Evolutionary conservation across 1,140 invertebrate genomes (phyloP).

Genomic region (Aporrectodea caliginosa): DNA sequence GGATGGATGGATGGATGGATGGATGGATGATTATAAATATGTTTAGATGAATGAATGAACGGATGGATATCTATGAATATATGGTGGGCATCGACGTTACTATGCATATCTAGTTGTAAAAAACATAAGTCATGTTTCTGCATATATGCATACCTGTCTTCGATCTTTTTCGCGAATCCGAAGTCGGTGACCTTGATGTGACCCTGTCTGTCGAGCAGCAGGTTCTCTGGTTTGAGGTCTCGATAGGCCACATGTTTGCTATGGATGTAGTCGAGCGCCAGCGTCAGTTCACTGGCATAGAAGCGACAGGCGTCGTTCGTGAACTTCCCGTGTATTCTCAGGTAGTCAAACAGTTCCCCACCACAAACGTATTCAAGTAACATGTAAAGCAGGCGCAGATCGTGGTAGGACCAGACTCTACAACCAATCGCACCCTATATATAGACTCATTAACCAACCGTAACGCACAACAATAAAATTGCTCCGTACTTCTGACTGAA

Average conservation of each 20-base stretch:
- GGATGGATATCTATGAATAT: too few relatives aligned
- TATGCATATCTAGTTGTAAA: too few relatives aligned
- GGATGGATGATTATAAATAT: too few relatives aligned
- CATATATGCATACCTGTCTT: conserved; percentile 83
- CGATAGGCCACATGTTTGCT: conserved; percentile 57
- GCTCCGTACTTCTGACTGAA: too few relatives aligned
- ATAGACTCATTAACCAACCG: too few relatives aligned
- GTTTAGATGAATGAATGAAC: too few relatives aligned
- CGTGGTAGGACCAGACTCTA: conserved; percentile 85
- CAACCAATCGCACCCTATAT: neutral
- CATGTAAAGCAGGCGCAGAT: conserved; percentile 90
- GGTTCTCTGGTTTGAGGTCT: conserved; percentile 99
- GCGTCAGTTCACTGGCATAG: conserved; percentile 89
- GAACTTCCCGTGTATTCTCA: conserved; percentile 74
- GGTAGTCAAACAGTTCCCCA: conserved; percentile 97
- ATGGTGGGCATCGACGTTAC: too few relatives aligned
- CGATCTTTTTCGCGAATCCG: conserved; percentile 95
- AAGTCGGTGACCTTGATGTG: conserved; percentile 99
- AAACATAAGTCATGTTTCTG: too few relatives aligned
- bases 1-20: too few relatives aligned
- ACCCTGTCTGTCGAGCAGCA: conserved; percentile 91
- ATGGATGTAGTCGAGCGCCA: conserved; percentile 89
- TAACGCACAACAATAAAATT: too few relatives aligned
- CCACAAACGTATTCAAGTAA: conserved; percentile 96
- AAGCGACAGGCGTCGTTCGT: conserved; percentile 64